Evolutionary conservation across 1,140 invertebrate genomes (phyloP).

Genomic region (Drosophila ananassae): DNA sequence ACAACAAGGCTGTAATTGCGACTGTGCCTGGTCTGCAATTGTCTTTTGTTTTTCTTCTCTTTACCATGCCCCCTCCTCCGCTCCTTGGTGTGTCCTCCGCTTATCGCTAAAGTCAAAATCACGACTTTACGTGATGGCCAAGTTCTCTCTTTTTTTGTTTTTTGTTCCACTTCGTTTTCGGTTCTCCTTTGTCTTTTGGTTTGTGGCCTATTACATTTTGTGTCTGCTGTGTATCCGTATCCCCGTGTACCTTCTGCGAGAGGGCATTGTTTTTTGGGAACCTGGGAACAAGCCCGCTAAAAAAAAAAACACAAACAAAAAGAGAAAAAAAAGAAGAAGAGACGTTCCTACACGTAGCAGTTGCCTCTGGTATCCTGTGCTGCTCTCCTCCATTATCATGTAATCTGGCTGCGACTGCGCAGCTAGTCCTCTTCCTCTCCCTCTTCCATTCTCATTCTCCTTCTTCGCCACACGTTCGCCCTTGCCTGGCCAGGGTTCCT

Average conservation of each 20-base stretch:
- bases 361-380: conserved; percentile 41
- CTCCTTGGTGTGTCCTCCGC: conserved; percentile 35
- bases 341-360: conserved; percentile 13
- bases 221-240: not conserved
- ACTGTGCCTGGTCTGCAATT: conserved; percentile 34
- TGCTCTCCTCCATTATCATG: conserved; percentile 47
- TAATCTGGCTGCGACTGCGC: conserved; percentile 52
- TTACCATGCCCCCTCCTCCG: not conserved
- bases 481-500: not conserved
- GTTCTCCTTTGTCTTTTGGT: conserved; percentile 44
- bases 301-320: no score
- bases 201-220: conserved; percentile 47
- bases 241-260: conserved; percentile 7
- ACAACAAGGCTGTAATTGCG: conserved; percentile 25
- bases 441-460: not conserved
- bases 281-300: not conserved
- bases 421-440: conserved; percentile 10
- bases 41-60: conserved; percentile 4
- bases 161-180: conserved; percentile 15
- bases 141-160: conserved; percentile 44
- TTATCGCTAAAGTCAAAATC: conserved; percentile 78
- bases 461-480: conserved; percentile 5
- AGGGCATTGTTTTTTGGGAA: conserved; percentile 29
- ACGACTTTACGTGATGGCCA: conserved; percentile 61
- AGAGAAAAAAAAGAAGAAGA: not conserved